A percentile compares a stretch with the other conserved stretches of the same genome.
Evolutionary conservation across 2,888 invertebrate species (phyloP).

Genomic region (Drosophila kokeensis): DNA sequence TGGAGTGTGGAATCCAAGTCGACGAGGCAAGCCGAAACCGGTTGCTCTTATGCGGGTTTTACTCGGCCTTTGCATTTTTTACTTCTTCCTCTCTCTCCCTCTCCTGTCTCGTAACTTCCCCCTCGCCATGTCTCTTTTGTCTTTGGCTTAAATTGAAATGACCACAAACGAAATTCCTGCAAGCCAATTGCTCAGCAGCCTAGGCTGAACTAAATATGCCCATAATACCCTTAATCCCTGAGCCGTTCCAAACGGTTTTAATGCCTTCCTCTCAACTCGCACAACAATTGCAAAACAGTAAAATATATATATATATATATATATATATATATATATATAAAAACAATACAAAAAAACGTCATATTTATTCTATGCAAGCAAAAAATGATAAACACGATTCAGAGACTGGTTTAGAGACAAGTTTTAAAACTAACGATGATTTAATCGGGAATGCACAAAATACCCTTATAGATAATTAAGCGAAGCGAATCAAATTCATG

Average conservation of each 20-base stretch:
- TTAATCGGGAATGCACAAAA: slow-evolving; percentile 32
- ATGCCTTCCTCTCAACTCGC: background rate
- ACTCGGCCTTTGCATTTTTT: slow-evolving; percentile 23
- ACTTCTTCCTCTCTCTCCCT: background rate
- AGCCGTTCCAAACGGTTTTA: slow-evolving; percentile 18
- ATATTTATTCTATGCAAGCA: slow-evolving; percentile 18
- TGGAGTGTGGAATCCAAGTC: slow-evolving; percentile 21
- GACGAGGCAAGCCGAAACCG: slow-evolving; percentile 21
- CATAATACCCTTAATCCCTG: slow-evolving; percentile 15
- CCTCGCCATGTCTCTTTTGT: background rate
- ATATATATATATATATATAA: background rate
- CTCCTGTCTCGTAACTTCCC: background rate
- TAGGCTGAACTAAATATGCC: slow-evolving; percentile 11
- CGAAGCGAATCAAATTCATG: background rate
- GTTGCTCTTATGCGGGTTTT: slow-evolving; percentile 44
- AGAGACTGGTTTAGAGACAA: slow-evolving; percentile 42
- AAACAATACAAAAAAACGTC: slow-evolving; percentile 20
- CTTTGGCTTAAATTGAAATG: slow-evolving; percentile 25
- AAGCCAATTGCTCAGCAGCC: slow-evolving; percentile 18
- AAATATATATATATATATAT: background rate
- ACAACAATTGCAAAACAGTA: slow-evolving; percentile 1
- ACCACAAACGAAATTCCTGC: slow-evolving; percentile 36
- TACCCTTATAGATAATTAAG: background rate
- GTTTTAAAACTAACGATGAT: slow-evolving; percentile 38
- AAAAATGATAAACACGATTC: slow-evolving; percentile 16